A percentile compares a stretch with the other conserved stretches of the same genome.
Conservation (phyloP, 2,888 invertebrate species). For the Drosophila picticornis region DNA sequence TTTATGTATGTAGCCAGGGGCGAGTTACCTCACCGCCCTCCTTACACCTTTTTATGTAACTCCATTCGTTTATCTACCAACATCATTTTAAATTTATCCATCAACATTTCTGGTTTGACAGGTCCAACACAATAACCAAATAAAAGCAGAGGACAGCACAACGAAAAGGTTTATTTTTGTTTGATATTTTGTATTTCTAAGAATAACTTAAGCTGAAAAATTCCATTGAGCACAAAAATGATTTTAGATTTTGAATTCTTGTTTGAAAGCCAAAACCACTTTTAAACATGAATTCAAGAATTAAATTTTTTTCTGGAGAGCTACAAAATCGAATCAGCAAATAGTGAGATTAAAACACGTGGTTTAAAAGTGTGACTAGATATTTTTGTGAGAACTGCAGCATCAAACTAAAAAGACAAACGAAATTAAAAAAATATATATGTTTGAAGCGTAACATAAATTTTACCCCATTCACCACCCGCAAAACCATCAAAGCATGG, state of each 20-base stretch:
- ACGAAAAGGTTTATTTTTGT: not conserved
- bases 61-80: not conserved
- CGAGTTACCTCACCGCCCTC: not conserved
- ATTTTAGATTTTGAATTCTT: not conserved
- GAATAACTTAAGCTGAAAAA: not conserved
- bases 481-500: not conserved
- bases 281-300: not conserved
- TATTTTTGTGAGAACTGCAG: not conserved
- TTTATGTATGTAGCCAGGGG: not conserved
- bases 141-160: not conserved
- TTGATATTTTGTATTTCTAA: not conserved
- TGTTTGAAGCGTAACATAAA: conserved; percentile 1
- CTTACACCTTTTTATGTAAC: not conserved
- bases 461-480: conserved; percentile 12
- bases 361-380: not conserved
- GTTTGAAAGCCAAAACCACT: not conserved
- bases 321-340: not conserved
- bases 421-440: not conserved
- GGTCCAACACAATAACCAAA: conserved; percentile 1
- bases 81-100: not conserved
- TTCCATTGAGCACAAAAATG: not conserved
- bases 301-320: not conserved
- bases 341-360: not conserved
- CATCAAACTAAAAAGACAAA: not conserved
- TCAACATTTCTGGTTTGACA: not conserved